Evolutionary conservation across 2,797 vertebrate genomes (phyloP), one percentile per base, ranked within the genome.

Genomic region (Cyprinodon diabolis): DNA sequence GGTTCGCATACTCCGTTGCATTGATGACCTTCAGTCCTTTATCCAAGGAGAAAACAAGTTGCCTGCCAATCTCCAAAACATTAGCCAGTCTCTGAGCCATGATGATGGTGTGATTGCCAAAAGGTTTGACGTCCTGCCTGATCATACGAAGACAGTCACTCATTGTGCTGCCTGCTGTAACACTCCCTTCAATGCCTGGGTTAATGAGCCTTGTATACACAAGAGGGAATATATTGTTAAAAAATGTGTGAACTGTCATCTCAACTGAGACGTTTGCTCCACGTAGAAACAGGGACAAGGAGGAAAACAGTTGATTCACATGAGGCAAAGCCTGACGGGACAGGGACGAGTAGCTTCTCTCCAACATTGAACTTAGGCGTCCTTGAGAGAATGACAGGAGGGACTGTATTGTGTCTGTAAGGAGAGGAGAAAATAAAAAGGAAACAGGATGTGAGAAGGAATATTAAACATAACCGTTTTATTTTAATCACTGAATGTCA

Each of bases 61-160:
- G 95, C 70, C 95, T 91, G 35, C 95, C 96, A 0, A 95, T 91
- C 79, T 94, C 95, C 68, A 97, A 79, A 0, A 95, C 94, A 11
- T 88, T 93, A 0, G 92, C 89, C 70, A 97, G 90, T 75, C 96
- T 94, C 57, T 93, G 91, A 37, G 95, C 94, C 94, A 96, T 91
- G 72, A 81, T 82, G n/a, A 88, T 91, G 1, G 96, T 95, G 62
- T 96, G 94, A 54, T 65, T 77, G 35, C 96, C 96, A 69, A 97
- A 97, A 0, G 96, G 96, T 88, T 96, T 96, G 79, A 97, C 89
- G 62, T 97, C 96, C 89, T 96, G 96, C 68, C 96, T 93, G 1
- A 95, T 97, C 86, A 96, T 95, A 62, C 94, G 95, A 3, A 97
- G 95, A 76, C 97, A 95, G 84, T 95, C 94, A 0, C 66, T 74